These are phyloP conservation scores for Eubasilissa regina DNA, from an alignment of 1,140 invertebrate genomes.

Conservation along the genomic window DNA sequence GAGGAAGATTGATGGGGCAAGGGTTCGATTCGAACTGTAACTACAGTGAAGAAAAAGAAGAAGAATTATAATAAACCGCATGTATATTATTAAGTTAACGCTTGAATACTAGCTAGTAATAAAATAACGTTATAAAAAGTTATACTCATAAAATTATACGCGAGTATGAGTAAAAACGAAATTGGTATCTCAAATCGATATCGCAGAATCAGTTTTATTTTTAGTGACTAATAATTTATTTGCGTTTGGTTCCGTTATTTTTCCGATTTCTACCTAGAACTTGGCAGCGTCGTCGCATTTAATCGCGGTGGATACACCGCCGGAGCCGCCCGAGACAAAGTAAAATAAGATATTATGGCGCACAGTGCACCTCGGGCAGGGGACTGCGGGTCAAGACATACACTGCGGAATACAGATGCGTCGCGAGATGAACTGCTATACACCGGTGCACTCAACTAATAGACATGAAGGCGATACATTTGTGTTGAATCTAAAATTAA, in stretches of 20 bases:
- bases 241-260: constrained; percentile 12
- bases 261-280: constrained; percentile 39
- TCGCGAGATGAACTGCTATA: neutral
- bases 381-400: neutral
- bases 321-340: constrained; percentile 6
- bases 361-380: neutral
- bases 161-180: too few relatives aligned
- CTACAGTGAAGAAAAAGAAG: too few relatives aligned
- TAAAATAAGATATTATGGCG: constrained; percentile 36
- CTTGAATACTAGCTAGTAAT: too few relatives aligned
- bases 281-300: constrained; percentile 46
- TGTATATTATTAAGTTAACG: too few relatives aligned
- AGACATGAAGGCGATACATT: too few relatives aligned
- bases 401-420: neutral
- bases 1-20: too few relatives aligned
- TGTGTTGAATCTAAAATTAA: too few relatives aligned
- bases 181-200: too few relatives aligned
- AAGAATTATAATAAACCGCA: too few relatives aligned
- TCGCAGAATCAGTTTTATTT: neutral
- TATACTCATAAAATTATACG: too few relatives aligned
- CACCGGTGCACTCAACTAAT: neutral
- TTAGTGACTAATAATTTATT: constrained; percentile 12
- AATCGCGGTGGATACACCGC: neutral
- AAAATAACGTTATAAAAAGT: too few relatives aligned
- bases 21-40: too few relatives aligned